phyloP scores from a whole-genome alignment of 2,888 invertebrate species.

The Scaptomyza tumidula region DNA sequence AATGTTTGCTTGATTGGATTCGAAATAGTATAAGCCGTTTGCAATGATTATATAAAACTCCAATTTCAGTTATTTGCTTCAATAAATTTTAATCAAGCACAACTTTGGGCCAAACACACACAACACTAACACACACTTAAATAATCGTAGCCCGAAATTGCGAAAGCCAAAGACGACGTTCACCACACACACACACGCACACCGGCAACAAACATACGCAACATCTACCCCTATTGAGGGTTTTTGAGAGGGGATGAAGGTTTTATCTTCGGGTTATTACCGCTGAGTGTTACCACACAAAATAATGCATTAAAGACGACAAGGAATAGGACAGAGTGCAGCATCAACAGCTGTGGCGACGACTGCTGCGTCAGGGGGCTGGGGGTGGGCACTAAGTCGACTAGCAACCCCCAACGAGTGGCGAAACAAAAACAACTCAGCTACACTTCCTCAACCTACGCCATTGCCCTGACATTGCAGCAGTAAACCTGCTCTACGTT shows the following conservation, averaged over 20 bases:
- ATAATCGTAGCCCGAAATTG: constrained; percentile 40
- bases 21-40: constrained; percentile 28
- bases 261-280: constrained; percentile 78
- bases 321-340: constrained; percentile 44
- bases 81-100: constrained; percentile 80
- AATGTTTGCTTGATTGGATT: constrained; percentile 43
- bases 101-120: constrained; percentile 28
- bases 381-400: constrained; percentile 23
- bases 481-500: constrained; percentile 47
- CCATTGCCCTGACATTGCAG: constrained; percentile 34
- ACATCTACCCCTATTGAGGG: constrained; percentile 9
- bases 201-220: background rate
- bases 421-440: constrained; percentile 30
- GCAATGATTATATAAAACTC: constrained; percentile 63
- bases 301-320: constrained; percentile 79
- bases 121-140: constrained; percentile 11
- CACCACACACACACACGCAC: constrained; percentile 9
- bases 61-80: constrained; percentile 72
- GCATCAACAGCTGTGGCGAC: constrained; percentile 65
- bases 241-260: constrained; percentile 13
- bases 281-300: constrained; percentile 80
- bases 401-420: constrained; percentile 41
- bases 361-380: constrained; percentile 10
- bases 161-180: constrained; percentile 34
- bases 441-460: background rate